Evolutionary conservation across 2,888 invertebrate genomes (phyloP), one percentile per base, ranked within the genome.

Genomic region (Stenodema calcarata): DNA sequence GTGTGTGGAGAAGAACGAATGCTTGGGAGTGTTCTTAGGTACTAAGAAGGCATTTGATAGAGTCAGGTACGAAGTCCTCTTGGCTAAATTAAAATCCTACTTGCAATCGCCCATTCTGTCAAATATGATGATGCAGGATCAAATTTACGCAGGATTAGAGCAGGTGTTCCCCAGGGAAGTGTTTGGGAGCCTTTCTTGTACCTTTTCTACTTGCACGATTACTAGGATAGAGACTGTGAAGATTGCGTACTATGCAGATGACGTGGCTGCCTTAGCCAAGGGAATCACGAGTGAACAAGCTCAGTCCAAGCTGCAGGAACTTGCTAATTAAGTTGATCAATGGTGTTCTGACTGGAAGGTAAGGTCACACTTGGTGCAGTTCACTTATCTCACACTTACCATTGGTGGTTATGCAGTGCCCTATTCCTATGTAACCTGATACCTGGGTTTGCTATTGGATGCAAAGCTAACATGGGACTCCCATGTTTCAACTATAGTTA

Each of bases 1-100:
- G 12, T 78, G 6, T 41, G 41, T 42, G 12, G 41, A 78, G 18
- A 41, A 78, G 41, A 78, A 41, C 18, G 27, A 23, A 11, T 78
- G 78, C 78, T 44, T 78, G n/a, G n/a, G n/a, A n/a, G n/a, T 78
- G 18, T 78, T 78, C 42, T 23, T 78, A 18, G 78, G 42, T 23
- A 78, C 78, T 18, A 42, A 78, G 12, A 78, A 78, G 12, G 42
- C 78, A n/a, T 78, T 78, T 42, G 78, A 78, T 18, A 16, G 42
- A 12, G 78, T 78, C 47, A 54, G 81, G 81, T 54, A 81, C 30
- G 81, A 27, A 50, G 81, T 28, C 30, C 81, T 54, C n/a, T n/a
- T 18, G 18, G 54, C 54, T n/a, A 54, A 54, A 54, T 54, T 54
- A n/a, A 54, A 54, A 54, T n/a, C 54, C 7, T 18, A 54, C n/a